Evolutionary conservation across 2,797 vertebrate genomes (phyloP).

Genomic region (Arctocebus calabarensis): DNA sequence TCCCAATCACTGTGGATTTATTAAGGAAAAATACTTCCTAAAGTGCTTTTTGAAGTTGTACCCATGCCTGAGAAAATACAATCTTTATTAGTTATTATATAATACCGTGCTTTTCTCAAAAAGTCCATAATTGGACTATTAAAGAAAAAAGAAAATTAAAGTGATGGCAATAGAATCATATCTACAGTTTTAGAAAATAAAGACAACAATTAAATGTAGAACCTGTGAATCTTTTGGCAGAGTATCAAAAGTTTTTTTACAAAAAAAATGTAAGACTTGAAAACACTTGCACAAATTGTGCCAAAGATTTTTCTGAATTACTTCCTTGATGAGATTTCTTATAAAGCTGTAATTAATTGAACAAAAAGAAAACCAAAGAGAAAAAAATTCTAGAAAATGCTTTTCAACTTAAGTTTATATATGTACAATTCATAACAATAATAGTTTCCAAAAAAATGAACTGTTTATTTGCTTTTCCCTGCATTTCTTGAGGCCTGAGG

Average conservation of each 20-base stretch:
- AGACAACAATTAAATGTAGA: neutral
- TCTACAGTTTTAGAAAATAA: constrained; percentile 11
- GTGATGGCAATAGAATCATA: neutral
- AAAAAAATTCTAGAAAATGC: neutral
- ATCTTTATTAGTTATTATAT: constrained; percentile 30
- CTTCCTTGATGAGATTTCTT: constrained; percentile 54
- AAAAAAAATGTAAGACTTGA: neutral
- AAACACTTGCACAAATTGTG: constrained; percentile 8
- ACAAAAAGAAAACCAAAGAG: neutral
- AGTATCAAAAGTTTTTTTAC: neutral
- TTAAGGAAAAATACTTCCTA: constrained; percentile 7
- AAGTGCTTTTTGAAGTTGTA: constrained; percentile 52
- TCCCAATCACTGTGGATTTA: constrained; percentile 11
- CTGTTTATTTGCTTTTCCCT: constrained; percentile 50
- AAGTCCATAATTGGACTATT: neutral
- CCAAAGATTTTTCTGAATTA: constrained; percentile 11
- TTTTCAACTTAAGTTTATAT: neutral
- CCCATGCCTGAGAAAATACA: constrained; percentile 54
- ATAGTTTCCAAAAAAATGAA: constrained; percentile 32
- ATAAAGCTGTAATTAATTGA: constrained; percentile 31
- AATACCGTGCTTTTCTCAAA: neutral
- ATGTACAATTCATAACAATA: constrained; percentile 12
- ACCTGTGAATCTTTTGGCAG: constrained; percentile 7
- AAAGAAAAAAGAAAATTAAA: constrained; percentile 40
- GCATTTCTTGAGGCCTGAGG: neutral